These are phyloP conservation scores for Oxycera nigricornis DNA, from an alignment of 2,888 invertebrate species.

Conservation along the genomic window DNA sequence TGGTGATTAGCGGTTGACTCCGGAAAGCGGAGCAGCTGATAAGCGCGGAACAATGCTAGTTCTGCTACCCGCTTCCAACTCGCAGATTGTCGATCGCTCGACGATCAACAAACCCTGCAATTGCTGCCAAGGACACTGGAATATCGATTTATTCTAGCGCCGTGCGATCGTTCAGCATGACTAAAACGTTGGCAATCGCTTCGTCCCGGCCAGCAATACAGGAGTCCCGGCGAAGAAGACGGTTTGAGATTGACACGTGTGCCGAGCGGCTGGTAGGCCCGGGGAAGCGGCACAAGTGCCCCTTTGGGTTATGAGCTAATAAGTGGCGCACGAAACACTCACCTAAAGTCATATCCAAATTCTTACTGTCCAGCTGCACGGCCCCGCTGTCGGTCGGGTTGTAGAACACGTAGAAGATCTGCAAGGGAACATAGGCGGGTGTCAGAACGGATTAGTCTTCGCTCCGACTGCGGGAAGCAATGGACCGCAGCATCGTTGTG, in stretches of 20 bases:
- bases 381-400: slow-evolving; percentile 84
- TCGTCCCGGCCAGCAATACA: neutral
- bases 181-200: neutral
- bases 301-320: neutral
- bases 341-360: slow-evolving; percentile 87
- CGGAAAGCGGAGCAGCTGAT: neutral
- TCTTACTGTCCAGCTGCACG: slow-evolving; percentile 78
- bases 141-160: neutral
- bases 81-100: neutral
- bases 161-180: too few relatives aligned
- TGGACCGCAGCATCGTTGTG: slow-evolving; percentile 13
- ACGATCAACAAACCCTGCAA: neutral
- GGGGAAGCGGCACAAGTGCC: slow-evolving; percentile 15
- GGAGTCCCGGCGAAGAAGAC: too few relatives aligned
- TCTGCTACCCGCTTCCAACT: neutral
- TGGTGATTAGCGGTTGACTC: neutral
- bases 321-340: slow-evolving; percentile 57
- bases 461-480: neutral
- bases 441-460: too few relatives aligned
- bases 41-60: neutral
- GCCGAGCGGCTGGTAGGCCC: neutral
- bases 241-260: slow-evolving; percentile 24
- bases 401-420: slow-evolving; percentile 66
- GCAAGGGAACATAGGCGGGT: slow-evolving; percentile 31
- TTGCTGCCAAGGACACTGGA: neutral